Evolutionary conservation across 2,888 invertebrate species (phyloP), one percentile per base, ranked within the genome.

Genomic region (Aphodius sticticus): DNA sequence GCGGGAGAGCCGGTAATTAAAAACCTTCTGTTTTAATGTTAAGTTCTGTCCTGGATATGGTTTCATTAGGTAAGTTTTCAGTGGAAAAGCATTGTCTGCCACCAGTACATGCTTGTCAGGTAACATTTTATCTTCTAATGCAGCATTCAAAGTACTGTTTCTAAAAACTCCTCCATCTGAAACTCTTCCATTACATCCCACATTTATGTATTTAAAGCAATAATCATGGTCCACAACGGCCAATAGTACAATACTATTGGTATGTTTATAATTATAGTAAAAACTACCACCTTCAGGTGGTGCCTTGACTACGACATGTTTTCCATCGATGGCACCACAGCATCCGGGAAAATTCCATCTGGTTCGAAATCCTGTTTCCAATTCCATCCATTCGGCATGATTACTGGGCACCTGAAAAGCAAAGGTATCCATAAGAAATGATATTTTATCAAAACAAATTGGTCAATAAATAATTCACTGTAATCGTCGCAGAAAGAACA

Each of bases 381-480:
- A 71, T 37, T 38, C 71, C 16, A 35, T 16, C 77, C 77, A 77
- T 70, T 77, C 77, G 26, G 70, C 77, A 71, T 71, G 26, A 26
- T 70, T 70, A n/a, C n/a, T 15, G 14, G 77, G 77, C 14, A 77
- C 70, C 77, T 77, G 38, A n/a, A n/a, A n/a, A n/a, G n/a, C n/a
- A n/a, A n/a, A n/a, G n/a, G n/a, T n/a, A n/a, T n/a, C n/a, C n/a
- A n/a, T n/a, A n/a, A n/a, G n/a, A n/a, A n/a, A n/a, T n/a, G n/a
- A n/a, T n/a, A n/a, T n/a, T n/a, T n/a, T n/a, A n/a, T n/a, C n/a
- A n/a, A 77, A 72, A 72, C 16, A 71, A 71, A 35, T 71, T 35
- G 2, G 15, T 77, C 14, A 70, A 12, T 72, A 16, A 72, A 72
- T 5, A 72, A 72, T n/a, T n/a, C n/a, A n/a, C n/a, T n/a, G n/a